Percentiles rank a stretch among this genome's conserved stretches.
Conservation (phyloP, 2,797 vertebrate species). For the Brachyrhaphis roseni region DNA sequence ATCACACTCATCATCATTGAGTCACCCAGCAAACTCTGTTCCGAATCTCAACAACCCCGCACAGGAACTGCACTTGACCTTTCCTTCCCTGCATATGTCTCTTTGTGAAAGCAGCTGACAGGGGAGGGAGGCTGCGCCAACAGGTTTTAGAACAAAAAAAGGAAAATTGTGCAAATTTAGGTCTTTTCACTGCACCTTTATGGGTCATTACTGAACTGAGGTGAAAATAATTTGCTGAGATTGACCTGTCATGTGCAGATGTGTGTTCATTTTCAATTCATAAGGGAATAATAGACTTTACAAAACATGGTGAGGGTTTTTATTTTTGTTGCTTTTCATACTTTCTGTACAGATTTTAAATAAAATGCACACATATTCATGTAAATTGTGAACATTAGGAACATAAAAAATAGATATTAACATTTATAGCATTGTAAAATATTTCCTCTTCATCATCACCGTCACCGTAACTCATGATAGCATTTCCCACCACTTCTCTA, state of each 20-base stretch:
- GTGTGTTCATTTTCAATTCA: conserved; percentile 40
- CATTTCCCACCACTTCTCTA: conserved; percentile 65
- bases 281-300: conserved; percentile 39
- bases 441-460: conserved; percentile 28
- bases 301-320: conserved; percentile 6
- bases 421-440: conserved; percentile 13
- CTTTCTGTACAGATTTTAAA: neutral
- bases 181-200: conserved; percentile 14
- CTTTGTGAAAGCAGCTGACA: neutral
- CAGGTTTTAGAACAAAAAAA: neutral
- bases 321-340: neutral
- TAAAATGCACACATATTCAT: neutral
- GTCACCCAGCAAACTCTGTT: conserved; percentile 16
- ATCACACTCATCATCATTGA: conserved; percentile 29
- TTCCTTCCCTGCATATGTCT: conserved; percentile 5
- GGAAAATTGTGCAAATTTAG: neutral
- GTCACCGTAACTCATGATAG: conserved; percentile 45
- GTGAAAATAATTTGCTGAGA: conserved; percentile 42
- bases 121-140: conserved; percentile 14
- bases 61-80: conserved; percentile 25
- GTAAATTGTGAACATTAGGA: neutral
- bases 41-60: conserved; percentile 13
- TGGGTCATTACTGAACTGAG: conserved; percentile 29
- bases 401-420: neutral
- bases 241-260: conserved; percentile 33